A percentile compares a stretch with the other conserved stretches of the same genome.
phyloP scores from a whole-genome alignment of 64 coral and sea anemone species.

The Montipora foliosa region DNA sequence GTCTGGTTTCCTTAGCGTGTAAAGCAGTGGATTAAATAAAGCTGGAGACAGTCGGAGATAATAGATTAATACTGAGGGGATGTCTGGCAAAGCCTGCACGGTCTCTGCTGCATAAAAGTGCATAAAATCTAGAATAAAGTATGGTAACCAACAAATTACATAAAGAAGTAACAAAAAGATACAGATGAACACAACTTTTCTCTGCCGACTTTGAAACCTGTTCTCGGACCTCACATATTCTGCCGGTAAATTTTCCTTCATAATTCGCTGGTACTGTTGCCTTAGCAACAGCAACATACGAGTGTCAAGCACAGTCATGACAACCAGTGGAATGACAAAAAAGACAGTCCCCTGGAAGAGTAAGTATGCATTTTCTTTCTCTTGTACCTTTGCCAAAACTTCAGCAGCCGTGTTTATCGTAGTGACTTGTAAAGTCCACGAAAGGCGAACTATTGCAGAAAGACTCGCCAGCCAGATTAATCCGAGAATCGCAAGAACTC shows the following conservation, averaged over 20 bases:
- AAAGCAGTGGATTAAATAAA: not conserved
- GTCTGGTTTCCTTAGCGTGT: slow-evolving; percentile 37
- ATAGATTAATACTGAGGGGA: not conserved
- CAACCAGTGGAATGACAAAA: slow-evolving; percentile 16
- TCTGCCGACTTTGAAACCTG: slow-evolving; percentile 13
- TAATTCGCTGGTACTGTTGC: slow-evolving; percentile 43
- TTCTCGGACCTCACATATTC: slow-evolving; percentile 54
- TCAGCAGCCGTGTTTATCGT: slow-evolving; percentile 7
- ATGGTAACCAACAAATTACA: slow-evolving; percentile 55
- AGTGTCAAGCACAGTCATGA: slow-evolving; percentile 41
- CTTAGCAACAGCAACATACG: slow-evolving; percentile 48
- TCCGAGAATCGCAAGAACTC: slow-evolving; percentile 15
- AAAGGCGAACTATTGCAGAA: slow-evolving; percentile 39
- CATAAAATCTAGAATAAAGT: slow-evolving; percentile 57
- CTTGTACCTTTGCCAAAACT: not conserved
- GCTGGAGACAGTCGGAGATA: slow-evolving; percentile 10
- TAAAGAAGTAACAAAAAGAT: slow-evolving; percentile 38
- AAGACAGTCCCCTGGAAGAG: slow-evolving; percentile 19
- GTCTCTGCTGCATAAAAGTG: not conserved
- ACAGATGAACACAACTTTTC: slow-evolving; percentile 49
- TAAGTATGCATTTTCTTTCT: slow-evolving; percentile 26
- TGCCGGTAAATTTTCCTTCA: slow-evolving; percentile 49
- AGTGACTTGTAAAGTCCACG: not conserved
- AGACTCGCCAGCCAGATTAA: slow-evolving; percentile 29
- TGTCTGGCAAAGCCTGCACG: not conserved